phyloP scores from a whole-genome alignment of 1,140 invertebrate species.

The Bombus polaris region DNA sequence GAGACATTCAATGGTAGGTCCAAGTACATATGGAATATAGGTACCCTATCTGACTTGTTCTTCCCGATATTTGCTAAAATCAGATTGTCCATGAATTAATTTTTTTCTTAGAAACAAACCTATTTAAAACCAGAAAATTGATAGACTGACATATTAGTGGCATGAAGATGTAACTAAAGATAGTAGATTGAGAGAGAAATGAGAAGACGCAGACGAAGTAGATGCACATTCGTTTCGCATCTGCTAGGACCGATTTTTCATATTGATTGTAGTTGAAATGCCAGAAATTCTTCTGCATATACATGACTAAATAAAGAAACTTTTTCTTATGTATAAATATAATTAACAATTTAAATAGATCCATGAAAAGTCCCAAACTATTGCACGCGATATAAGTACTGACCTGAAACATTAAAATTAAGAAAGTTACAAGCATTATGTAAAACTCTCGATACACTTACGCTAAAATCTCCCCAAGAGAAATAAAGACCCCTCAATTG shows the following conservation, averaged over 20 bases:
- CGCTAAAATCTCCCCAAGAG: conserved; percentile 52
- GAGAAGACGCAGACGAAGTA: conserved; percentile 54
- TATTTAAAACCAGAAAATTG: not conserved
- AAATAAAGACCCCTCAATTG: conserved; percentile 47
- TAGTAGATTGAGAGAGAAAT: conserved; percentile 40
- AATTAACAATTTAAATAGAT: conserved; percentile 49
- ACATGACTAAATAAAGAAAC: conserved; percentile 45
- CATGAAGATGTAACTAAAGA: conserved; percentile 39
- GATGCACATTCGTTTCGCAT: conserved; percentile 27
- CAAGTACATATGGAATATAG: conserved; percentile 54
- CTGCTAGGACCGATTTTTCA: conserved; percentile 21
- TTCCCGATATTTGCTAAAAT: conserved; percentile 60
- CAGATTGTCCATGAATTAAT: not conserved
- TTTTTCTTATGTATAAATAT: conserved; percentile 20
- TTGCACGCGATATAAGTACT: conserved; percentile 47
- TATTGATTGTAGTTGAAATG: conserved; percentile 39
- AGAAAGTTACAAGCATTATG: not conserved
- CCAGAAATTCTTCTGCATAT: conserved; percentile 63
- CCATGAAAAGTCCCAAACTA: conserved; percentile 39
- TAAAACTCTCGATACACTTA: conserved; percentile 38
- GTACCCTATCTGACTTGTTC: conserved; percentile 59
- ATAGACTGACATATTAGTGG: conserved; percentile 57
- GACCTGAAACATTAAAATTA: conserved; percentile 37
- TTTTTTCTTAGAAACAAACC: not conserved
- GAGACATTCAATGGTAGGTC: conserved; percentile 45